A percentile compares a stretch with the other conserved stretches of the same genome.
These are phyloP conservation scores for Cotesia congregata DNA, from an alignment of 2,888 invertebrate species.

Conservation along the genomic window DNA sequence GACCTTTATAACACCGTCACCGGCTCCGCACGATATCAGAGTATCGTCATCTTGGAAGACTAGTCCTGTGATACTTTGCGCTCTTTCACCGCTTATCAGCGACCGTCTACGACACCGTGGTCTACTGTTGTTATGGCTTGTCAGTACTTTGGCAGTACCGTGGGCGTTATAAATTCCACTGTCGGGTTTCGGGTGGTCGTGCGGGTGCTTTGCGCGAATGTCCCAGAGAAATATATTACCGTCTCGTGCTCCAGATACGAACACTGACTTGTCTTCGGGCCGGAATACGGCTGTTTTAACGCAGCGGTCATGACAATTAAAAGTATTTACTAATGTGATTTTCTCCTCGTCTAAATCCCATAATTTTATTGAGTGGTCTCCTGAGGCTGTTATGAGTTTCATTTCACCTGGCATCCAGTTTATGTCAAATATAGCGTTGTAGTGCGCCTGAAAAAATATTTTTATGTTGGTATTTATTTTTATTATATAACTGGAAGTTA, in stretches of 20 bases:
- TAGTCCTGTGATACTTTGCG: conserved; percentile 86
- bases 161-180: conserved; percentile 81
- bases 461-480: neutral
- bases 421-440: conserved; percentile 91
- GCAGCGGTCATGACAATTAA: conserved; percentile 84
- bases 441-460: conserved; percentile 74
- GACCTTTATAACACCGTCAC: conserved; percentile 87
- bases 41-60: conserved; percentile 85
- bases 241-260: conserved; percentile 91
- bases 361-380: conserved; percentile 85
- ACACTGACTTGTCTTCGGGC: conserved; percentile 79
- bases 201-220: conserved; percentile 73
- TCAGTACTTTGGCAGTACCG: conserved; percentile 58
- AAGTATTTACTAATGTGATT: conserved; percentile 73
- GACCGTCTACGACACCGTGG: conserved; percentile 68
- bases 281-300: conserved; percentile 86
- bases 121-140: conserved; percentile 61
- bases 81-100: conserved; percentile 69
- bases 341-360: conserved; percentile 78
- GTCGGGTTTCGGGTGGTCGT: conserved; percentile 75
- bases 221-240: conserved; percentile 92
- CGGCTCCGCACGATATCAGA: conserved; percentile 87
- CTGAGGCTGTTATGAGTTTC: conserved; percentile 87
- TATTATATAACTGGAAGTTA: neutral
- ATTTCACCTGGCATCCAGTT: conserved; percentile 86